Evolutionary conservation across 1,140 invertebrate species (phyloP), one percentile per base, ranked within the genome.

Genomic region (Eciton burchellii): DNA sequence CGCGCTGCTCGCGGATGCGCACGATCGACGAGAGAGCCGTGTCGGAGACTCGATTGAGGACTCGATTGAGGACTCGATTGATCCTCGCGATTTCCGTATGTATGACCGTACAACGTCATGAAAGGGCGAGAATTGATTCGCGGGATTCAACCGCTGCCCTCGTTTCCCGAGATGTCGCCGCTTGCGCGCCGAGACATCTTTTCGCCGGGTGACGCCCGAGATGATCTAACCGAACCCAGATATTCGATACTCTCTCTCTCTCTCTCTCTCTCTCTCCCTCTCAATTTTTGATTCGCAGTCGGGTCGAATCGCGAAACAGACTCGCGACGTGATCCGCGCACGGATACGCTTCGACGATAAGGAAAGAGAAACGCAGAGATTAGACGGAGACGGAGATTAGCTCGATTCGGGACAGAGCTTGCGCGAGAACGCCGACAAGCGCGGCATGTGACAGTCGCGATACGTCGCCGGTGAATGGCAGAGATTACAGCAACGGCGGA

Each of bases 1-100:
- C 35, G 74, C 45, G 43, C 21, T 16, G 49, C 35, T 35, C 35
- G 35, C 43, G 68, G 74, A 79, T 43, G 35, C 74, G 49, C 74
- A 79, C 63, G 63, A 77, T 56, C 62, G 47, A 77, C 62, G 62
- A 35, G n/a, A 45, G 29, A 49, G 49, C 68, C 35, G 49, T 70
- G 74, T 24, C 24, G 19, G 35, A n/a, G n/a, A n/a, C n/a, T n/a
- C 41, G 16, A 14, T 29, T 52, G 14, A 26, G 43, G 9, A 14
- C 35, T 79, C 63, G 74, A 77, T 56, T 56, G 63, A 70, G 63
- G 68, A 68, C 49, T 16, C 6, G 21, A 6, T 41, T 41, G 60
- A 16, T 79, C 68, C 24, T 41, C 47, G 35, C 47, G 35, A 56
- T 56, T 79, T 57, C 24, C 8, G 49, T 70, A 70, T 54, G 47